Percentiles rank a stretch among this genome's conserved stretches.
These are phyloP conservation scores for Cephus pygmeus DNA, from an alignment of 2,888 invertebrate genomes.

Conservation along the genomic window DNA sequence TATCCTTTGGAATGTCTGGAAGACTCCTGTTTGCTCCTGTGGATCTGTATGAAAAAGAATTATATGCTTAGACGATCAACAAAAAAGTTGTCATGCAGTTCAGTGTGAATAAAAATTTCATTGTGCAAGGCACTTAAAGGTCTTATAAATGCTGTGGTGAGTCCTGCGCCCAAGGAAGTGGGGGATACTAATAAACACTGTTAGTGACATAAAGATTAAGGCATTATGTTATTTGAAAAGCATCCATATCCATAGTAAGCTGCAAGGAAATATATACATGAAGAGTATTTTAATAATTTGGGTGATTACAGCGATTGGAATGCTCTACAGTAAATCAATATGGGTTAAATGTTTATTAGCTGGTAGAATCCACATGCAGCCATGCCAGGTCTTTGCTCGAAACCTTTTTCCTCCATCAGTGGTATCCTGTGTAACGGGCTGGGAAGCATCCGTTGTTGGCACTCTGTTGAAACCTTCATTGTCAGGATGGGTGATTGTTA, in stretches of 20 bases:
- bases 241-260: slow-evolving; percentile 27
- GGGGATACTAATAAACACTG: background rate
- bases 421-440: slow-evolving; percentile 52
- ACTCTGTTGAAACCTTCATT: slow-evolving; percentile 58
- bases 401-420: slow-evolving; percentile 63
- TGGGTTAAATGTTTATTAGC: slow-evolving; percentile 12
- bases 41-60: slow-evolving; percentile 38
- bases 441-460: slow-evolving; percentile 50
- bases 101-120: background rate
- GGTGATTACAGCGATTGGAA: background rate
- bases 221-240: slow-evolving; percentile 9
- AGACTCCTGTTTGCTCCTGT: slow-evolving; percentile 79
- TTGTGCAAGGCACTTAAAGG: background rate
- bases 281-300: slow-evolving; percentile 6
- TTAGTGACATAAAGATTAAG: background rate
- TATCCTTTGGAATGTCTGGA: slow-evolving; percentile 83
- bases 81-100: background rate
- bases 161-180: background rate
- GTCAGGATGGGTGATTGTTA: slow-evolving; percentile 78
- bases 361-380: slow-evolving; percentile 41
- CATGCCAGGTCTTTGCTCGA: slow-evolving; percentile 45
- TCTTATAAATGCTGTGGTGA: background rate
- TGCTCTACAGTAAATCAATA: slow-evolving; percentile 5
- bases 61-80: background rate
- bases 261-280: slow-evolving; percentile 25